phyloP scores from a whole-genome alignment of 2,888 invertebrate genomes.

The Epinotia bilunana region DNA sequence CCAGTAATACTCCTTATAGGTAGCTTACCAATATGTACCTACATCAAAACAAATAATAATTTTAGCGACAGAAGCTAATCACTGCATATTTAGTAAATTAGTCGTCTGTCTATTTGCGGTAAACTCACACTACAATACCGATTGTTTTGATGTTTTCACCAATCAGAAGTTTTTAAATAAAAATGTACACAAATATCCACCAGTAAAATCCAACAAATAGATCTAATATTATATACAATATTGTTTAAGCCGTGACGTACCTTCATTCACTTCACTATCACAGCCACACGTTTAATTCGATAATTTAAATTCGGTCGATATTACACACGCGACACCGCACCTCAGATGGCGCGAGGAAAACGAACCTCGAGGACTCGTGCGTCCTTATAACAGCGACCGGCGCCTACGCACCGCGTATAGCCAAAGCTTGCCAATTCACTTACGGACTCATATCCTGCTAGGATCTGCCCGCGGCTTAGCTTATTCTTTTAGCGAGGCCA shows the following conservation, averaged over 20 bases:
- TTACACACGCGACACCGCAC: conserved; percentile 59
- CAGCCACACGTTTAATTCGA: conserved; percentile 7
- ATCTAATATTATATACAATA: not conserved
- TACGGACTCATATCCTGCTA: conserved; percentile 29
- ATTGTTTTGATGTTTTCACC: not conserved
- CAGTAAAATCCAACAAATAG: not conserved
- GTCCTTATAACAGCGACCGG: conserved; percentile 69
- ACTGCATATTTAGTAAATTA: too few relatives aligned
- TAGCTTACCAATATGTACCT: too few relatives aligned
- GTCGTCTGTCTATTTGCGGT: too few relatives aligned
- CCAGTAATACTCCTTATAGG: too few relatives aligned
- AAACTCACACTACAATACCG: not conserved
- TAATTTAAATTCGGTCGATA: conserved; percentile 28
- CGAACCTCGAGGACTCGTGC: conserved; percentile 58
- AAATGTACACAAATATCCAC: not conserved
- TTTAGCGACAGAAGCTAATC: too few relatives aligned
- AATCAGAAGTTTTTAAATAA: not conserved
- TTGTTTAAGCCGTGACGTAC: conserved; percentile 2
- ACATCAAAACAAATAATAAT: too few relatives aligned
- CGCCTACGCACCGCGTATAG: conserved; percentile 67
- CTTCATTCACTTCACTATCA: conserved; percentile 44
- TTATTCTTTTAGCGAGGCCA: not conserved
- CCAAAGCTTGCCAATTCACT: conserved; percentile 21
- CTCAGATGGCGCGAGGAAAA: conserved; percentile 74
- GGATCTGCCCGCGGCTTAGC: not conserved